Percentiles rank a stretch among this genome's conserved stretches.
Conservation (phyloP, 1,140 invertebrate genomes). For the Trinorchestia longiramus region DNA sequence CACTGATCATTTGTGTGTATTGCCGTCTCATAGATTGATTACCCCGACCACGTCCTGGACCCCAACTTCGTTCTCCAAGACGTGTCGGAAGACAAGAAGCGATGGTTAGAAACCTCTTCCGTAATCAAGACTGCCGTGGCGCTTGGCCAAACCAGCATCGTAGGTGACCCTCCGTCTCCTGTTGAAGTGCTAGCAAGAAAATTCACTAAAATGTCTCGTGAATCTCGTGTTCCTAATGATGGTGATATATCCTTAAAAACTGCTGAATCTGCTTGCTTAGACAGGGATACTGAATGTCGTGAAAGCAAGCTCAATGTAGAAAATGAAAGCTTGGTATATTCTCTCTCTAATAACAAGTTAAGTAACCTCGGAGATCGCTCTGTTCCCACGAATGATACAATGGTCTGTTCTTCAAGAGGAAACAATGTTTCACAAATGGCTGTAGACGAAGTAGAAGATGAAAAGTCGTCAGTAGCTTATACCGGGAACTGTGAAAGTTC, state of each 20-base stretch:
- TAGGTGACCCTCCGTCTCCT: background rate
- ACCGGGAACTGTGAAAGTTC: background rate
- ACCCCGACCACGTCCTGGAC: background rate
- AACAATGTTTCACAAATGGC: background rate
- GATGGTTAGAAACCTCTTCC: background rate
- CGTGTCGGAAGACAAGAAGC: background rate
- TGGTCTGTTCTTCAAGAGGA: background rate
- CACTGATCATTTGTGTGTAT: background rate
- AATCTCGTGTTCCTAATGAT: background rate
- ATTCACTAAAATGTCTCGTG: background rate
- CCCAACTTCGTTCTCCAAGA: background rate
- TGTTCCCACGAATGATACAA: background rate
- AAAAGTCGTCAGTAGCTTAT: background rate
- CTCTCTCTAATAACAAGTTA: background rate
- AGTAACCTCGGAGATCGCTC: background rate
- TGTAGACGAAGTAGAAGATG: background rate
- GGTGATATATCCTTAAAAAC: background rate
- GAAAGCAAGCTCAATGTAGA: no score
- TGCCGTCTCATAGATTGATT: background rate
- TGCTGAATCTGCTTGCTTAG: background rate
- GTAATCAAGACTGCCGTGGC: background rate
- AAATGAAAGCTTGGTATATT: background rate
- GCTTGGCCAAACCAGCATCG: background rate
- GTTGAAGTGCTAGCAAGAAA: background rate
- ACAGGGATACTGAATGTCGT: background rate